phyloP scores from a whole-genome alignment of 2,113 vertebrate species.

The Paramormyrops kingsleyae region DNA sequence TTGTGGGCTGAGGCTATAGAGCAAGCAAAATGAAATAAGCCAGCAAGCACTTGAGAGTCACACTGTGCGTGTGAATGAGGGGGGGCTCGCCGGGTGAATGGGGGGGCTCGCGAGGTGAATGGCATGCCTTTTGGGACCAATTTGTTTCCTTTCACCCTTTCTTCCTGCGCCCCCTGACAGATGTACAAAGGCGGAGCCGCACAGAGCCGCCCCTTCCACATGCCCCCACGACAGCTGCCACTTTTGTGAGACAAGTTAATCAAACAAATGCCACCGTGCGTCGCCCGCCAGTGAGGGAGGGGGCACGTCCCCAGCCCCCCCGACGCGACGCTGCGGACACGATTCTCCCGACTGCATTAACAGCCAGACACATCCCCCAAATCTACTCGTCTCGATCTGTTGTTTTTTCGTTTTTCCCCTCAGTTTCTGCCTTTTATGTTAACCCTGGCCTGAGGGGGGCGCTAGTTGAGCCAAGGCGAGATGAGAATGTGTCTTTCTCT shows the following conservation, averaged over 20 bases:
- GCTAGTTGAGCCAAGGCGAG: neutral
- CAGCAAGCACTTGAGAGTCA: slow-evolving; percentile 98
- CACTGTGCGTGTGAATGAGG: slow-evolving; percentile 95
- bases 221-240: slow-evolving; percentile 97
- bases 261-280: slow-evolving; percentile 99
- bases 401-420: neutral
- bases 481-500: slow-evolving; percentile 37
- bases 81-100: slow-evolving; percentile 97
- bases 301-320: neutral
- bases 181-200: slow-evolving; percentile 99
- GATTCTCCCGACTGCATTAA: neutral
- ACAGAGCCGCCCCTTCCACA: slow-evolving; percentile 96
- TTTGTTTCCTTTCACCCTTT: slow-evolving; percentile 99
- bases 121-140: slow-evolving; percentile 99
- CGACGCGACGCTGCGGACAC: neutral
- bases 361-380: neutral
- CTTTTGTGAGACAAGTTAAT: slow-evolving; percentile 99
- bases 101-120: slow-evolving; percentile 97
- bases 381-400: neutral
- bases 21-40: slow-evolving; percentile 99
- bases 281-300: slow-evolving; percentile 72
- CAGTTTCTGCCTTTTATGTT: neutral
- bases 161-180: slow-evolving; percentile 97
- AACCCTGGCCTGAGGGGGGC: slow-evolving; percentile 7
- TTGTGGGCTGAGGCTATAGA: slow-evolving; percentile 96